Evolutionary conservation across 2,888 invertebrate genomes (phyloP), one percentile per base, ranked within the genome.

Genomic region (Dryadula phaetusa): DNA sequence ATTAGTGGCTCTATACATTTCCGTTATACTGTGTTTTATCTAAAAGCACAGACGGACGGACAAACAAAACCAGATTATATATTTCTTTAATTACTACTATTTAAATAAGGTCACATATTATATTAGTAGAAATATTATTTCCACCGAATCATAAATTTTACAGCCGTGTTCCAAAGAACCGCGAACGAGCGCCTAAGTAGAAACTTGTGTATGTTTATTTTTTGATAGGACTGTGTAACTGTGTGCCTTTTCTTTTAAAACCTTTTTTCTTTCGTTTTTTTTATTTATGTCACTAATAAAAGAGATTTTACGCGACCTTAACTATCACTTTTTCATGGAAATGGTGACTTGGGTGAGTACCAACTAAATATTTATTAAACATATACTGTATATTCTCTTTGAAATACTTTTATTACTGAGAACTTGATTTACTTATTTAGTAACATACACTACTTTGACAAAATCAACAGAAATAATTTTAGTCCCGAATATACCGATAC

Each of bases 201-300:
- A 90, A 86, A 82, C 84, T 84, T 86, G 77, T 89, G 88, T 89
- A 81, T 88, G 85, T 90, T 90, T 92, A 84, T 89, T 91, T 90
- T 92, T 84, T 88, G 92, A 92, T 92, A 92, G 90, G 87, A 81
- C 88, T 86, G 85, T 85, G 90, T 89, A 89, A 87, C 86, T 80
- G 85, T 85, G 86, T 83, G 84, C 83, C 82, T 86, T 87, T 88
- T 86, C 86, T 86, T 81, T 86, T 82, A 81, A 83, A 82, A 80
- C 74, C 75, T 76, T 82, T 87, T 86, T 82, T 79, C 77, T 69
- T 76, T 67, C 66, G 69, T 75, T 79, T 82, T 79, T 82, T 85
- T 88, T 88, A 85, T 86, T 86, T 83, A 82, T 86, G 84, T 79
- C 80, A 83, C 84, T 84, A 88, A 90, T 90, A 91, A 90, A 90